These are phyloP conservation scores for Ophion costatus DNA, from an alignment of 2,888 invertebrate species.

Conservation along the genomic window DNA sequence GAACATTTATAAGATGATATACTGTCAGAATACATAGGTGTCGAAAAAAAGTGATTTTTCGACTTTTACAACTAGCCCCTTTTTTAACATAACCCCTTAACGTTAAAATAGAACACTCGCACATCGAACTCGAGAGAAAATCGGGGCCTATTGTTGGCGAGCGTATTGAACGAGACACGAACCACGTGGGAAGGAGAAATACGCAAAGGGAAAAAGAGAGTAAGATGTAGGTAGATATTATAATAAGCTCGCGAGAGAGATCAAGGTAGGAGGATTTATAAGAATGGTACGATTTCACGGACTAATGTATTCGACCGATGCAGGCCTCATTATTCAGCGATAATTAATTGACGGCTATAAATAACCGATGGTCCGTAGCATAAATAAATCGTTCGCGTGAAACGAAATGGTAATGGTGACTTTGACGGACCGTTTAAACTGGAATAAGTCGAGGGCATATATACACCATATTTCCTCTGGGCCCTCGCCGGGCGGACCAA, in stretches of 20 bases:
- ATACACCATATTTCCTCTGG: conserved; percentile 68
- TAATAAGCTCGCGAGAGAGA: conserved; percentile 44
- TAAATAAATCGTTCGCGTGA: conserved; percentile 82
- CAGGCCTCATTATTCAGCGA: conserved; percentile 82
- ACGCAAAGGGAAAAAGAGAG: conserved; percentile 17
- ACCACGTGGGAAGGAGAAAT: not conserved
- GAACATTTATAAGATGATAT: no score
- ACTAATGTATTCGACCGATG: conserved; percentile 80
- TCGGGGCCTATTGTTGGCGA: not conserved
- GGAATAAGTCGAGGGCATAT: conserved; percentile 78
- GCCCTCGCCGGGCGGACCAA: conserved; percentile 6
- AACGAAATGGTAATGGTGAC: conserved; percentile 82
- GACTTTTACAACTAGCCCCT: no score
- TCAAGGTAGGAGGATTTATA: conserved; percentile 66
- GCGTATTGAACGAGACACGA: not conserved
- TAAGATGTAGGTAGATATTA: conserved; percentile 12
- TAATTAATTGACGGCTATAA: conserved; percentile 83
- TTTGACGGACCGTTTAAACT: conserved; percentile 83
- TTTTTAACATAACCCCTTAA: not conserved
- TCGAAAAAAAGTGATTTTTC: no score
- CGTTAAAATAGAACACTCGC: not conserved
- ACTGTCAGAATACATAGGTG: no score
- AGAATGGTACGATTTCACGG: conserved; percentile 79
- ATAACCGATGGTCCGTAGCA: conserved; percentile 79
- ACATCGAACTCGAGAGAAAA: not conserved